phyloP scores from a whole-genome alignment of 1,140 invertebrate species.

The Limonius californicus region DNA sequence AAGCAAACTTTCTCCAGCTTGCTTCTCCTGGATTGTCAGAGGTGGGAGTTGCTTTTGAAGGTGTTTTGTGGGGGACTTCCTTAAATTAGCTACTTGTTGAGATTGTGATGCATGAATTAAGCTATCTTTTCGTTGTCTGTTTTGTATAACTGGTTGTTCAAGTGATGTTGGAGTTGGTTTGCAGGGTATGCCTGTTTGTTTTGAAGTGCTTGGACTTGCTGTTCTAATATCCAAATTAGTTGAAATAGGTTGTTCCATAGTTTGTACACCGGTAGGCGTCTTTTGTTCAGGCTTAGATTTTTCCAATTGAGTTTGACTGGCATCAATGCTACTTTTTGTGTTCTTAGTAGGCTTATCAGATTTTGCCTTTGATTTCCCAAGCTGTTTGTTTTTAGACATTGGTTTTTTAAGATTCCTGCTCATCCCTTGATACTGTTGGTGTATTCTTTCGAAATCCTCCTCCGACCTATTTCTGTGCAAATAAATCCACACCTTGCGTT shows the following conservation, averaged over 20 bases:
- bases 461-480: conserved; percentile 72
- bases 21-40: background rate
- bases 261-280: background rate
- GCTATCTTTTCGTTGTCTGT: background rate
- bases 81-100: background rate
- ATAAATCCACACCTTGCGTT: conserved; percentile 88
- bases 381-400: conserved; percentile 46
- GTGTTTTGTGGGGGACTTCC: background rate
- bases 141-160: background rate
- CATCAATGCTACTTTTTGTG: background rate
- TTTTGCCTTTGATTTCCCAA: conserved; percentile 46
- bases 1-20: background rate
- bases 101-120: background rate
- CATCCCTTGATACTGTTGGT: conserved; percentile 62
- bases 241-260: background rate
- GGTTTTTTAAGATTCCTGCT: conserved; percentile 54
- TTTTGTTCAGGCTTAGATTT: conserved; percentile 8
- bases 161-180: background rate
- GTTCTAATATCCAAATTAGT: background rate
- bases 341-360: conserved; percentile 56
- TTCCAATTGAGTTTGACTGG: background rate
- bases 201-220: background rate
- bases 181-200: background rate
- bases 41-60: background rate
- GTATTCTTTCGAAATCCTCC: conserved; percentile 68